Evolutionary conservation across 37 sponge, comb jelly and placozoan species (phyloP).

Genomic region (Hexactinellida sp.): DNA sequence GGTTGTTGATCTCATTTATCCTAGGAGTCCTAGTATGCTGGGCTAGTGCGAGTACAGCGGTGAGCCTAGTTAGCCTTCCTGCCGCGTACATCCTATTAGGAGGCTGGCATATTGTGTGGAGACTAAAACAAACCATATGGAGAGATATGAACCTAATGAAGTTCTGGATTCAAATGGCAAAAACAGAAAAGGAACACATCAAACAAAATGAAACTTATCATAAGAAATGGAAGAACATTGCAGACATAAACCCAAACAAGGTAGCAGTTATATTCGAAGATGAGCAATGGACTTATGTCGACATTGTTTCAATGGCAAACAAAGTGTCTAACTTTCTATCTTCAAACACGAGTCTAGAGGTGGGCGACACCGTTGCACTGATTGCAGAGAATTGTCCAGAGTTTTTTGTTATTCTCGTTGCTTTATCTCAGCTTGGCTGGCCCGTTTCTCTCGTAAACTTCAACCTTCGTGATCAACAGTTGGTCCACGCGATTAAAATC

Average conservation of each 20-base stretch:
- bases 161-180: no score
- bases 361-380: conserved; percentile 53
- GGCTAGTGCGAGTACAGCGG: not conserved
- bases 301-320: conserved; percentile 28
- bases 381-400: conserved; percentile 57
- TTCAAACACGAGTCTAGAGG: conserved; percentile 14
- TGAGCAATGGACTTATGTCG: conserved; percentile 37
- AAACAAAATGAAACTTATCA: not conserved
- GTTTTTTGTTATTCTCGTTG: conserved; percentile 44
- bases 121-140: not conserved
- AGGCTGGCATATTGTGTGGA: not conserved
- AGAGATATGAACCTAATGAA: not conserved
- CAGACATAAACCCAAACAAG: conserved; percentile 30
- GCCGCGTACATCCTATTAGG: no score
- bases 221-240: not conserved
- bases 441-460: conserved; percentile 25
- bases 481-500: conserved; percentile 28
- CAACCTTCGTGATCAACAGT: conserved; percentile 22
- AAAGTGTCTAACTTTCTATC: conserved; percentile 29
- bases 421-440: conserved; percentile 41
- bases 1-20: not conserved
- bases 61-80: not conserved
- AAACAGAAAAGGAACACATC: not conserved
- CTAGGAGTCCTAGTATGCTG: not conserved
- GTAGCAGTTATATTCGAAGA: conserved; percentile 44